These are phyloP conservation scores for Drosophila malerkotliana DNA, from an alignment of 1,140 invertebrate species.

Conservation along the genomic window DNA sequence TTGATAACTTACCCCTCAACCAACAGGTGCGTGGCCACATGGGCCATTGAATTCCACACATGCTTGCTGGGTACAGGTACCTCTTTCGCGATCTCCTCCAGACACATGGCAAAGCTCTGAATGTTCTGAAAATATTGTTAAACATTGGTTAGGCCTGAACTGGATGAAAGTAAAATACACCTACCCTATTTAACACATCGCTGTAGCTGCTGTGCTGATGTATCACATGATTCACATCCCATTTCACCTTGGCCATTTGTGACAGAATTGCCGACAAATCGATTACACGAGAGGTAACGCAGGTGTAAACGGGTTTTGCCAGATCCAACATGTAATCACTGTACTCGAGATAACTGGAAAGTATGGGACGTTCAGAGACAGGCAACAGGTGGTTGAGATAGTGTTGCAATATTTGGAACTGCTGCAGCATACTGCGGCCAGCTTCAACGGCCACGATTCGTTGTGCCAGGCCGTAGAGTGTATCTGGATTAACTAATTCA, in stretches of 20 bases:
- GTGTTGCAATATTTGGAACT: constrained; percentile 92
- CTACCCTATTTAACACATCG: constrained; percentile 88
- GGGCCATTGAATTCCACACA: constrained; percentile 94
- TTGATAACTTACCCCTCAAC: constrained; percentile 92
- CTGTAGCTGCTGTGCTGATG: constrained; percentile 97
- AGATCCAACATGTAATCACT: constrained; percentile 87
- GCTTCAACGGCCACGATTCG: constrained; percentile 96
- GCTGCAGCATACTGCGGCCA: constrained; percentile 93
- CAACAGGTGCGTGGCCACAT: constrained; percentile 92
- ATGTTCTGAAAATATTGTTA: constrained; percentile 87
- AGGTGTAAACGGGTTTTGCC: constrained; percentile 93
- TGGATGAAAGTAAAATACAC: constrained; percentile 15
- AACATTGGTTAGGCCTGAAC: not conserved
- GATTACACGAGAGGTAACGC: constrained; percentile 91
- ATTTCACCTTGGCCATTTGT: constrained; percentile 96
- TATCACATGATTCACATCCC: constrained; percentile 98
- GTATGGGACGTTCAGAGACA: constrained; percentile 80
- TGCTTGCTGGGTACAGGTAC: constrained; percentile 89
- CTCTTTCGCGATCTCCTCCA: constrained; percentile 88
- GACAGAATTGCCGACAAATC: constrained; percentile 91
- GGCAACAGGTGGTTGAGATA: constrained; percentile 91
- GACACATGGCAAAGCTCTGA: constrained; percentile 90
- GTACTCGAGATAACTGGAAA: constrained; percentile 79
- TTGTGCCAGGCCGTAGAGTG: constrained; percentile 92
- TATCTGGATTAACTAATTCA: constrained; percentile 89